Conservation (phyloP, 37 sponge, comb jelly and placozoan genomes). For the Agelas oroides region DNA sequence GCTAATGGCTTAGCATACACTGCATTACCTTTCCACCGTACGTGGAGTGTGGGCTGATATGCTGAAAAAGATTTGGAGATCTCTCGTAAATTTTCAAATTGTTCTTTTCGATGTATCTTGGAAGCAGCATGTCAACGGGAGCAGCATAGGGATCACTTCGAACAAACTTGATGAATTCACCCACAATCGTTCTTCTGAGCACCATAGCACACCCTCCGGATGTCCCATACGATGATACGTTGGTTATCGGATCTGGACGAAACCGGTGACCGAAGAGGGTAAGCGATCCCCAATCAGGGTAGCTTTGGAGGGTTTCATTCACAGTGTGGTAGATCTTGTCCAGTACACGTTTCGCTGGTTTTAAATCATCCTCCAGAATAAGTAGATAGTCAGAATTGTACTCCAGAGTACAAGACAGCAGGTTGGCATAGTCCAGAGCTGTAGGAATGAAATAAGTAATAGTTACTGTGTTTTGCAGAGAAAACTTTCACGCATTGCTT, state of each 20-base stretch:
- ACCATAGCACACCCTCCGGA: not conserved
- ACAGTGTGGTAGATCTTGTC: not conserved
- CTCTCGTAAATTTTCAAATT: slow-evolving; percentile 4
- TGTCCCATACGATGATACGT: no score
- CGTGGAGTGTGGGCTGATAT: slow-evolving; percentile 5
- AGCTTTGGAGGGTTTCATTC: no score
- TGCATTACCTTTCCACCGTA: not conserved
- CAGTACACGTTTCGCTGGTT: slow-evolving; percentile 4
- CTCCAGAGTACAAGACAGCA: not conserved
- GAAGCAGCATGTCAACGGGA: not conserved
- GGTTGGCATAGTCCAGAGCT: slow-evolving; percentile 31
- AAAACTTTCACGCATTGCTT: no score
- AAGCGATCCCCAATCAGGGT: no score
- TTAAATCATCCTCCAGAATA: slow-evolving; percentile 25
- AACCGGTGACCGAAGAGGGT: no score
- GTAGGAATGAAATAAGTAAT: no score
- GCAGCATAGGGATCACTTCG: not conserved
- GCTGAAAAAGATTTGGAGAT: slow-evolving; percentile 53
- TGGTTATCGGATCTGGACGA: no score
- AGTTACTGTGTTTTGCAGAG: no score
- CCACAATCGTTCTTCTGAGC: not conserved
- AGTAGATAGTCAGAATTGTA: not conserved
- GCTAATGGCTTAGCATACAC: no score
- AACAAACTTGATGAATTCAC: not conserved
- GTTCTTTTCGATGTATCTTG: not conserved